Percentiles rank a stretch among this genome's conserved stretches.
Evolutionary conservation across 2,113 vertebrate species (phyloP).

Genomic region (Elephantulus edwardii): DNA sequence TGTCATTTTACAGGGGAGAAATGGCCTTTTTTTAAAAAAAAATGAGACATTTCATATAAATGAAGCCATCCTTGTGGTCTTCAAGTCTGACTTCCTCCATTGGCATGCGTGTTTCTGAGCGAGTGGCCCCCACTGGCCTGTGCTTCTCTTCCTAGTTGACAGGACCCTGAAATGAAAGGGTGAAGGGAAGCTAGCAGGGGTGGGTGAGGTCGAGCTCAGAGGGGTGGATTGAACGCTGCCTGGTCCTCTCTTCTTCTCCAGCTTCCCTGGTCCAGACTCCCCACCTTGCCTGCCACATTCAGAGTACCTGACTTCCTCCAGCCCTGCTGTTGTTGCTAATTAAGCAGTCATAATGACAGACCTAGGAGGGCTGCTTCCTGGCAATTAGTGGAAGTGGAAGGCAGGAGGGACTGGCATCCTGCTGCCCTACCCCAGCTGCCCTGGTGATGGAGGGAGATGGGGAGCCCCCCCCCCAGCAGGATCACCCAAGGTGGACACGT

Average conservation of each 20-base stretch:
- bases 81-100: fast-evolving
- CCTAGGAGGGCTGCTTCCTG: conserved; percentile 21
- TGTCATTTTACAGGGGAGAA: not conserved
- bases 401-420: not conserved
- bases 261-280: not conserved
- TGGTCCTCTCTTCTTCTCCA: not conserved
- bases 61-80: fast-evolving
- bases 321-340: not conserved
- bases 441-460: not conserved
- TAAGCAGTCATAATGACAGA: not conserved
- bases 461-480: fast-evolving
- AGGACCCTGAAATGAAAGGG: not conserved
- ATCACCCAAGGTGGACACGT: no score
- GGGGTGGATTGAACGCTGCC: not conserved
- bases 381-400: conserved; percentile 37
- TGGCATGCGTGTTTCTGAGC: not conserved
- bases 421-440: no score
- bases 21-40: no score
- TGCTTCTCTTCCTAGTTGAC: fast-evolving
- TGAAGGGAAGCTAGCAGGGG: not conserved
- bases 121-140: fast-evolving
- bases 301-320: not conserved
- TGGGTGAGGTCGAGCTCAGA: not conserved
- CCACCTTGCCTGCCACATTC: not conserved
- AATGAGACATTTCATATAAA: fast-evolving